Evolutionary conservation across 1,140 invertebrate genomes (phyloP), one percentile per base, ranked within the genome.

Genomic region (Zaprionus nigranus): DNA sequence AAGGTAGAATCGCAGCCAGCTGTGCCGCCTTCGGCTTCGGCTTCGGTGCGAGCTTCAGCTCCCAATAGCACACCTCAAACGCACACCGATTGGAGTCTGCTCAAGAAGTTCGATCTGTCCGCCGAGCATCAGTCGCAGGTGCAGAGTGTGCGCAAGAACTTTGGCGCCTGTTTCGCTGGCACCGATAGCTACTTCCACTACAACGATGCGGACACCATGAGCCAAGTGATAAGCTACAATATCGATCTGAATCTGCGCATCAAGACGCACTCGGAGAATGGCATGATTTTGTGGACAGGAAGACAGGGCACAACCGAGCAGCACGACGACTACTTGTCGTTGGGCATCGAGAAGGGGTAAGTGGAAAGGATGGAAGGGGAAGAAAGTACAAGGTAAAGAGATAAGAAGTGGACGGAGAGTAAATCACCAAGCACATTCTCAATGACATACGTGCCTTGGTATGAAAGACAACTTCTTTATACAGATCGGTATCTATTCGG

Each of bases 281-380:
- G 98, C 0, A 93, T 99, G 57, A 93, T 99, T n/a, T 93, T 99
- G 22, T 99, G 98, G 98, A 96, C 96, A 70, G 97, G 97, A n/a
- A 94, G 96, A 40, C 95, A 96, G 78, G 94, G 94, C 73, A 94
- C 93, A 70, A 94, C 94, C 36, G 93, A 94, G 4, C 94, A 95
- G 38, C 96, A 97, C 92, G 96, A 97, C 92, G 95, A 95, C 81
- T 99, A 96, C 93, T 93, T 99, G 20, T 96, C 97, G 13, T 93
- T 99, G 46, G 98, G 97, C 43, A 94, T 99, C 58, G 95, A 97
- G 83, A 94, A 96, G 71, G 97, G 97, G 43, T 95, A 94, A 81
- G 93, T 96, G 5, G 15, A 2, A 46, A 46, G 40, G 28, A 2
- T 30, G 7, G 7, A 20, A 49, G 5, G n/a, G 1, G 43, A 7